These are phyloP conservation scores for Portunus trituberculatus DNA, from an alignment of 1,140 invertebrate species.

Conservation along the genomic window DNA sequence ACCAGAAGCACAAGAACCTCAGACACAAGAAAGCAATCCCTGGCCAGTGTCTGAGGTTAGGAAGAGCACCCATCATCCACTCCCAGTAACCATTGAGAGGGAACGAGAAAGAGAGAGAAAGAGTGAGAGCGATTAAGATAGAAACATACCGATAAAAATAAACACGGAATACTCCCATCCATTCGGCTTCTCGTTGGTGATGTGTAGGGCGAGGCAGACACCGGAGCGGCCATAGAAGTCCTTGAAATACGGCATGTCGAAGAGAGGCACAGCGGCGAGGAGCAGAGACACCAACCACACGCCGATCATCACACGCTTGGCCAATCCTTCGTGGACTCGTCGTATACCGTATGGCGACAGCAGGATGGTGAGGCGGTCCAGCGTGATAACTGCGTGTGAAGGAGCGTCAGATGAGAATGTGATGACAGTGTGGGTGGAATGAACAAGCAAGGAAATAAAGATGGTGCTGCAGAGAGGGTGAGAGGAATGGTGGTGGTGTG, in stretches of 20 bases:
- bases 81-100: too few relatives aligned
- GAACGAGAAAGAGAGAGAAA: too few relatives aligned
- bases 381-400: conserved; percentile 81
- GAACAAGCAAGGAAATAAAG: too few relatives aligned
- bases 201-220: conserved; percentile 84
- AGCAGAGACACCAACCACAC: conserved; percentile 82
- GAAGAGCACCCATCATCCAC: not conserved
- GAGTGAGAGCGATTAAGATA: not conserved
- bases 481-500: not conserved
- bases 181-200: conserved; percentile 82
- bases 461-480: not conserved
- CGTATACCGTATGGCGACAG: conserved; percentile 82
- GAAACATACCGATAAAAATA: conserved; percentile 82
- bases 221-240: conserved; percentile 84
- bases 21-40: too few relatives aligned
- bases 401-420: not conserved
- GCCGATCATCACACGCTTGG: conserved; percentile 81
- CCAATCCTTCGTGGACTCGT: conserved; percentile 81
- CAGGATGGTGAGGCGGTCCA: conserved; percentile 83
- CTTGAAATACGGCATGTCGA: conserved; percentile 82
- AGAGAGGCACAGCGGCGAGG: conserved; percentile 81
- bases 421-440: too few relatives aligned
- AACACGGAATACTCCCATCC: conserved; percentile 85
- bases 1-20: too few relatives aligned
- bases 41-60: too few relatives aligned